A percentile compares a stretch with the other conserved stretches of the same genome.
These are phyloP conservation scores for Tangara arthus DNA, from an alignment of 2,797 vertebrate genomes.

Conservation along the genomic window DNA sequence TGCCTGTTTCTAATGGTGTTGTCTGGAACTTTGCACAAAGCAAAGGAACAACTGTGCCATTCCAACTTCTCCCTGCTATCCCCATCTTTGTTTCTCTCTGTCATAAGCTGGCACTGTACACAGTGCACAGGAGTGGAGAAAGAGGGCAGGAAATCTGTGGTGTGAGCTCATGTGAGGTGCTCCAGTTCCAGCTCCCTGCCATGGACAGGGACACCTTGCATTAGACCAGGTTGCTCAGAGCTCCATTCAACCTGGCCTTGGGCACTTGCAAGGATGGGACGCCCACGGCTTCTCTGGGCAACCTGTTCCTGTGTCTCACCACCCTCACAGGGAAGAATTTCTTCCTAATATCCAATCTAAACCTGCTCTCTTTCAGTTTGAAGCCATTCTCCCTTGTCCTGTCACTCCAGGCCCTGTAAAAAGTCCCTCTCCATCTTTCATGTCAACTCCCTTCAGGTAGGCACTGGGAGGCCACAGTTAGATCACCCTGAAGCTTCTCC, in stretches of 20 bases:
- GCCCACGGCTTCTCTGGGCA: not conserved
- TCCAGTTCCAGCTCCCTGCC: not conserved
- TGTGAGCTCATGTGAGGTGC: rapidly evolving
- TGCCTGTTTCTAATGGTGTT: not conserved
- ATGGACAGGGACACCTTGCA: not conserved
- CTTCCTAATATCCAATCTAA: not conserved
- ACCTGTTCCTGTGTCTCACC: not conserved
- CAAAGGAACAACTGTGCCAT: not conserved
- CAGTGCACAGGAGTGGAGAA: not conserved
- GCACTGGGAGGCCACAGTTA: not conserved
- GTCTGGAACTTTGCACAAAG: not conserved
- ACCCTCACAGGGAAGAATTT: not conserved
- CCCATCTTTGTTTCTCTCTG: not conserved
- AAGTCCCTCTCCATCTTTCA: not conserved
- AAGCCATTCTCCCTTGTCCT: not conserved
- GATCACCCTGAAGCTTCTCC: not conserved
- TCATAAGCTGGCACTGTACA: not conserved
- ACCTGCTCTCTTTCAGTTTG: not conserved
- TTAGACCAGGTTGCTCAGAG: not conserved
- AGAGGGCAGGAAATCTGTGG: not conserved
- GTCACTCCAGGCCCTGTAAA: not conserved
- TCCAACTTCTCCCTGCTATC: rapidly evolving
- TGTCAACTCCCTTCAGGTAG: rapidly evolving
- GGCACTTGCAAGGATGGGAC: not conserved
- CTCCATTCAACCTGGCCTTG: not conserved